phyloP scores from a whole-genome alignment of 2,888 invertebrate species.

The Cepaea hortensis region DNA sequence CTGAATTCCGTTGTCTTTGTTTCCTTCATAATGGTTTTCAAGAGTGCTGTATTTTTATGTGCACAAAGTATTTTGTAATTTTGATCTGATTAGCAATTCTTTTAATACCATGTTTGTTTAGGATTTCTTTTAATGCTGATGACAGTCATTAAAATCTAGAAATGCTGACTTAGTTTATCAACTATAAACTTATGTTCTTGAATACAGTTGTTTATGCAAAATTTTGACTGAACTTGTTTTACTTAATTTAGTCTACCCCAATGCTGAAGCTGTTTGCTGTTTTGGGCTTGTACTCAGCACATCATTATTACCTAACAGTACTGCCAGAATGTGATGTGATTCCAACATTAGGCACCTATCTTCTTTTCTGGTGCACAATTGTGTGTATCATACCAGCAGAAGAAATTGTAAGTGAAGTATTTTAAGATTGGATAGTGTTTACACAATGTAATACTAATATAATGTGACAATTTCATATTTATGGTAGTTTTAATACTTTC shows the following conservation, averaged over 20 bases:
- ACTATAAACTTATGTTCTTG: neutral
- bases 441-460: no score
- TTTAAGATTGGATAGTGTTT: neutral
- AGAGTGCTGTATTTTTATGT: no score
- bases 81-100: no score
- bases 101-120: no score
- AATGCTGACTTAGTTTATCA: no score
- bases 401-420: constrained; percentile 38
- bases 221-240: neutral
- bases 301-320: constrained; percentile 5
- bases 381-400: constrained; percentile 8
- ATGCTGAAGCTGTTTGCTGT: constrained; percentile 27
- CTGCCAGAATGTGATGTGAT: constrained; percentile 9
- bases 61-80: no score
- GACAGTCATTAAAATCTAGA: neutral
- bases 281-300: constrained; percentile 23
- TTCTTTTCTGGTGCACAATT: constrained; percentile 41
- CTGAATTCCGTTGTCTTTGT: no score
- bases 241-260: constrained; percentile 1
- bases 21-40: no score
- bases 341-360: constrained; percentile 33
- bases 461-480: neutral
- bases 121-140: no score
- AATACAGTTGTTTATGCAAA: neutral
- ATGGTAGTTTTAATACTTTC: neutral